A percentile compares a stretch with the other conserved stretches of the same genome.
Evolutionary conservation across 2,888 invertebrate genomes (phyloP).

Genomic region (Tipula unca): DNA sequence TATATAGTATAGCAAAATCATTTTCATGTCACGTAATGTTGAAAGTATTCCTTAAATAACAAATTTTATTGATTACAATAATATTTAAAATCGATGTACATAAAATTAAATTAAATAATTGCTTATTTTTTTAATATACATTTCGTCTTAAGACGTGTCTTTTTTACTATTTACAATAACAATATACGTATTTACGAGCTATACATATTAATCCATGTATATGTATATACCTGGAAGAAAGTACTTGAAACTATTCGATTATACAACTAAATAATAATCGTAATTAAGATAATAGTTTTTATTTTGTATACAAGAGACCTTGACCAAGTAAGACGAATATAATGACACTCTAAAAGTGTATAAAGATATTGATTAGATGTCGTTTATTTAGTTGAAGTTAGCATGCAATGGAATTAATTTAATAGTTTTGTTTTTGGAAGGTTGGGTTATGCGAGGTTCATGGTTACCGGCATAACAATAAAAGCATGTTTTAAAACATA

Average conservation of each 20-base stretch:
- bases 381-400: background rate
- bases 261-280: background rate
- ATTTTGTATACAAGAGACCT: background rate
- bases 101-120: background rate
- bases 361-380: background rate
- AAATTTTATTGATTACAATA: background rate
- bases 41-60: background rate
- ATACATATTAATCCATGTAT: background rate
- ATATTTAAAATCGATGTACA: background rate
- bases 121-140: background rate
- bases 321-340: background rate
- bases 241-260: background rate
- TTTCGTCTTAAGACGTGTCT: background rate
- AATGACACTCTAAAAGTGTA: background rate
- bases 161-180: background rate
- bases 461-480: no score
- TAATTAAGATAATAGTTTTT: background rate
- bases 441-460: no score
- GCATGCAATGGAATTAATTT: background rate
- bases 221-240: background rate
- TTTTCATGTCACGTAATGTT: background rate
- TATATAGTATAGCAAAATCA: background rate
- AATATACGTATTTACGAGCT: background rate
- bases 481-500: no score
- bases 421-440: background rate